phyloP scores from a whole-genome alignment of 2,888 invertebrate genomes.

The Meliscaeva auricollis region DNA sequence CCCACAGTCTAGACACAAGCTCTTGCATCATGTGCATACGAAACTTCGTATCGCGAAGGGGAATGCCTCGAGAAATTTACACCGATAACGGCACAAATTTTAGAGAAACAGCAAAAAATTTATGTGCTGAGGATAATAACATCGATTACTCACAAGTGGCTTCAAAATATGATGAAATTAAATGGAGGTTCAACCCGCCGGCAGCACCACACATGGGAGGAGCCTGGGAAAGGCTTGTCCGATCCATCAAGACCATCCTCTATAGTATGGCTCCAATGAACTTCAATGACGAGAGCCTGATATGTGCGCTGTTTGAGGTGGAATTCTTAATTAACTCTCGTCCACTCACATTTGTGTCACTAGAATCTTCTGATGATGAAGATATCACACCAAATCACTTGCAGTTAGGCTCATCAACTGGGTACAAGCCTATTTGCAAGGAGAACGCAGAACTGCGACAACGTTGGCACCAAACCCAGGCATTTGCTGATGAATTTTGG shows the following conservation, averaged over 20 bases:
- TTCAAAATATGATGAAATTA: constrained; percentile 50
- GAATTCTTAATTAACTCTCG: constrained; percentile 68
- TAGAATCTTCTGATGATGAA: constrained; percentile 65
- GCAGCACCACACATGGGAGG: constrained; percentile 71
- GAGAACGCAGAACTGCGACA: constrained; percentile 50
- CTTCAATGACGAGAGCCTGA: constrained; percentile 68
- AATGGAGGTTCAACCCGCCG: constrained; percentile 69
- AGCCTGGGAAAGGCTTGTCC: constrained; percentile 65
- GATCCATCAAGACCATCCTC: constrained; percentile 58
- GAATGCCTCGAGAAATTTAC: constrained; percentile 43
- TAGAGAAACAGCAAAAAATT: constrained; percentile 41
- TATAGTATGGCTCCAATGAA: constrained; percentile 45
- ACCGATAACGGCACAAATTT: constrained; percentile 55
- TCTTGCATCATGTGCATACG: constrained; percentile 66
- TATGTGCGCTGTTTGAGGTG: constrained; percentile 59
- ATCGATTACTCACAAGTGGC: constrained; percentile 28
- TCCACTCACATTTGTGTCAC: constrained; percentile 67
- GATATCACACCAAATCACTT: constrained; percentile 74
- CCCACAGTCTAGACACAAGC: constrained; percentile 65
- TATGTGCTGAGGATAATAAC: constrained; percentile 26
- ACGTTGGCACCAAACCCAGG: constrained; percentile 65
- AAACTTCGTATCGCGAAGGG: constrained; percentile 67
- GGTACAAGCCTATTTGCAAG: constrained; percentile 58
- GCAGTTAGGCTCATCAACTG: constrained; percentile 64
- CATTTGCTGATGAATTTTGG: constrained; percentile 72